Conservation (phyloP, 2,888 invertebrate species). For the Rotaria magnacalcarata region DNA sequence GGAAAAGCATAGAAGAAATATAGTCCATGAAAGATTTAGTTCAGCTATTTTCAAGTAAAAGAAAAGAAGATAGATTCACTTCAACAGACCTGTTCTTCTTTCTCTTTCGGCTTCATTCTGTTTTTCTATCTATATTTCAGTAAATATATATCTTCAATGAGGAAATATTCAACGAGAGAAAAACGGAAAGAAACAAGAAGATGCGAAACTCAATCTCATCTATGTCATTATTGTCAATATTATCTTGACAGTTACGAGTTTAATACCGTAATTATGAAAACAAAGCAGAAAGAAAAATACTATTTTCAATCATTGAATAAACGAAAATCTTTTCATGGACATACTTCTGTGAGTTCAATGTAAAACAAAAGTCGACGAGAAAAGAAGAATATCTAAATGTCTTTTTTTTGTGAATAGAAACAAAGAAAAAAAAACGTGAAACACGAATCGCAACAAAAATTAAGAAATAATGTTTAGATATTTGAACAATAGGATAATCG, state of each 20-base stretch:
- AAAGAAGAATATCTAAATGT: not conserved
- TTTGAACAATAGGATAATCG: not conserved
- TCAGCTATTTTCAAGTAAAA: not conserved
- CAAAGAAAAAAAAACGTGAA: not conserved
- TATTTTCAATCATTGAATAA: not conserved
- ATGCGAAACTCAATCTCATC: conserved; percentile 8
- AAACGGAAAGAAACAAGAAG: not conserved
- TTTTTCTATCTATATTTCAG: not conserved
- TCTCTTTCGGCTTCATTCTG: not conserved
- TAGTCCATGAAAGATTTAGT: not conserved
- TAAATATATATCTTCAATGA: not conserved
- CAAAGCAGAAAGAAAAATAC: not conserved
- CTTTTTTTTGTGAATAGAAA: not conserved
- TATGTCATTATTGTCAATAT: not conserved
- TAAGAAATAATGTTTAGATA: not conserved
- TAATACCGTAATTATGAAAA: not conserved
- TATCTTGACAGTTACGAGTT: not conserved
- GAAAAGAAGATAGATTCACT: not conserved
- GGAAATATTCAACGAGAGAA: not conserved
- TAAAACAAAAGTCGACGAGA: too few relatives aligned
- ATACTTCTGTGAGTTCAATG: not conserved
- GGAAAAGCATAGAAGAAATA: not conserved
- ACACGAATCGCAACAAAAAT: not conserved
- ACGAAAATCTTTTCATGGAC: not conserved
- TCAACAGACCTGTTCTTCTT: not conserved